phyloP scores from a whole-genome alignment of 2,888 invertebrate species.

The Eristalinus sepulchralis region DNA sequence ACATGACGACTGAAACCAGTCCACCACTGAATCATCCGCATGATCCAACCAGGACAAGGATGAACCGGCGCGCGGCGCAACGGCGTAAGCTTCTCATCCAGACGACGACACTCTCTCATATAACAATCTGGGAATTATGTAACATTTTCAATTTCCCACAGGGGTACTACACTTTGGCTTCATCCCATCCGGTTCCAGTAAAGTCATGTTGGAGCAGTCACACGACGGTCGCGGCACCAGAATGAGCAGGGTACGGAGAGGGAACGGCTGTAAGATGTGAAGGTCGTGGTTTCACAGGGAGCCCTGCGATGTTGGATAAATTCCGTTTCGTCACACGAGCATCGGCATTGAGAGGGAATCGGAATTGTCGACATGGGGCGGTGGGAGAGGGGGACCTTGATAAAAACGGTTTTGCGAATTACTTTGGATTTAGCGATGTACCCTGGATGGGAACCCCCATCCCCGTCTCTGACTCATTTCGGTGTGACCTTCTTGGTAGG shows the following conservation, averaged over 20 bases:
- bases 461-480: background rate
- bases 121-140: constrained; percentile 64
- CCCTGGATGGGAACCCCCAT: background rate
- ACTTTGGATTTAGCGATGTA: constrained; percentile 38
- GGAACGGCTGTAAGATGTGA: background rate
- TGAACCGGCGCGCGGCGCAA: background rate
- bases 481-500: background rate
- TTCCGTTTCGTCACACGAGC: constrained; percentile 41
- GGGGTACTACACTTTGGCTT: constrained; percentile 53
- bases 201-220: constrained; percentile 23
- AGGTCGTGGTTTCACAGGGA: constrained; percentile 34
- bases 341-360: background rate
- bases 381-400: background rate
- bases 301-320: constrained; percentile 28
- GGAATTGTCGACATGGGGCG: background rate
- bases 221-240: too few relatives aligned
- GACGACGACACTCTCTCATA: constrained; percentile 62
- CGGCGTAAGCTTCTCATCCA: constrained; percentile 44
- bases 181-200: background rate
- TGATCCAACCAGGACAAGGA: constrained; percentile 44
- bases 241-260: too few relatives aligned
- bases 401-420: constrained; percentile 39
- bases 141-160: constrained; percentile 67
- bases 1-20: constrained; percentile 64
- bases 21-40: constrained; percentile 60